Conservation (phyloP, 2,797 vertebrate species). For the Rhynchotus rufescens region DNA sequence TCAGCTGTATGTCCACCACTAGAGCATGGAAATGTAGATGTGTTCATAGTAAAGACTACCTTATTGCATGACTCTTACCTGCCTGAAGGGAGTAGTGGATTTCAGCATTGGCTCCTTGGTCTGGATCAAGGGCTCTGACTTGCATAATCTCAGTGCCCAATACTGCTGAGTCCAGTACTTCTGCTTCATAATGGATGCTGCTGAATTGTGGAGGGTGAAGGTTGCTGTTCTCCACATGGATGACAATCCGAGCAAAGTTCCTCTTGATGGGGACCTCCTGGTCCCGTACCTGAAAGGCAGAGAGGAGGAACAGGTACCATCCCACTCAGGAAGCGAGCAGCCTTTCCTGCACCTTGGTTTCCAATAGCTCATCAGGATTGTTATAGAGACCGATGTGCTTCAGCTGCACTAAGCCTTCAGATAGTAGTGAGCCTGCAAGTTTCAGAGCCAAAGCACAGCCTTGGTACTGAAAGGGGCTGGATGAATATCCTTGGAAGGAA, state of each 20-base stretch:
- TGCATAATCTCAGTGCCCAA: slow-evolving; percentile 86
- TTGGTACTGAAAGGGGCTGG: neutral
- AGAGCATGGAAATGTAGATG: neutral
- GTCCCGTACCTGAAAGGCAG: slow-evolving; percentile 88
- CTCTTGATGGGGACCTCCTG: slow-evolving; percentile 94
- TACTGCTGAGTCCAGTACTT: slow-evolving; percentile 80
- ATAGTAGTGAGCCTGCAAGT: neutral
- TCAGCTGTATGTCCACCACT: neutral
- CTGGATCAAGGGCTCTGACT: slow-evolving; percentile 91
- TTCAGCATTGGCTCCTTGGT: slow-evolving; percentile 90
- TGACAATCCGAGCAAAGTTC: slow-evolving; percentile 90
- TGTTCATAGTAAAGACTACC: neutral
- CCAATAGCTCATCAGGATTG: neutral
- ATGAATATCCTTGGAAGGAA: too few species aligned
- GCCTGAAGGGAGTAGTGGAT: slow-evolving; percentile 90
- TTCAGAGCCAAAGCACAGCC: neutral
- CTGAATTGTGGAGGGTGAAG: slow-evolving; percentile 90
- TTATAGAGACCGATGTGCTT: neutral
- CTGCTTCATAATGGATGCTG: slow-evolving; percentile 85
- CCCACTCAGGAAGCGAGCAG: neutral
- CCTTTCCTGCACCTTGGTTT: neutral
- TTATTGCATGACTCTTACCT: slow-evolving; percentile 79
- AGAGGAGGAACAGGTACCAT: neutral
- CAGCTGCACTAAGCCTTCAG: neutral
- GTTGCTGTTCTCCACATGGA: slow-evolving; percentile 90